phyloP scores from a whole-genome alignment of 92 coral and sea anemone genomes.

The Phenganax stokvisi region DNA sequence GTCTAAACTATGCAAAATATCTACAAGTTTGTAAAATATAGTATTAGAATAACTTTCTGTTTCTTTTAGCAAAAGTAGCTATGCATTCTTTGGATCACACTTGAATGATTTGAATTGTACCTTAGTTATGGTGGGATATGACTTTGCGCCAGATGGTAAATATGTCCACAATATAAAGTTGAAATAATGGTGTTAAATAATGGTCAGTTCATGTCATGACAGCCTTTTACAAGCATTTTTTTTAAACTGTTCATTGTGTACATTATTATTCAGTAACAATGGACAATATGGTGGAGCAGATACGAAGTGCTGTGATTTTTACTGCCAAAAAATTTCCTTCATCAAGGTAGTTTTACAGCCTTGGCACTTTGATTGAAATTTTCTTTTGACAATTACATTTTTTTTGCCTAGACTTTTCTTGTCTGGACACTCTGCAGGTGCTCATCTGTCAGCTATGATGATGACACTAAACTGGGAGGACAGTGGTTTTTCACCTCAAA shows the following conservation, averaged over 20 bases:
- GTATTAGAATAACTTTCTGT: not conserved
- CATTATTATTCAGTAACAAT: slow-evolving; percentile 37
- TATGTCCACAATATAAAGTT: not conserved
- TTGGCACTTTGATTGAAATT: not conserved
- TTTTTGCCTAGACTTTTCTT: slow-evolving; percentile 48
- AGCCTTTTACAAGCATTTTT: not conserved
- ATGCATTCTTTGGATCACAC: slow-evolving; percentile 45
- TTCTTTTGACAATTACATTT: not conserved
- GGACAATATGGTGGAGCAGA: slow-evolving; percentile 55
- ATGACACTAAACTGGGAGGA: slow-evolving; percentile 45
- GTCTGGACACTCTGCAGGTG: slow-evolving; percentile 80
- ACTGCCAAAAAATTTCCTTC: slow-evolving; percentile 49
- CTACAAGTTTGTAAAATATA: not conserved
- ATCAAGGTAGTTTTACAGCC: slow-evolving; percentile 36
- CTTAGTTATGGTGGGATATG: slow-evolving; percentile 57
- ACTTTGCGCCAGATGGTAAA: slow-evolving; percentile 60
- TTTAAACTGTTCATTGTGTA: not conserved
- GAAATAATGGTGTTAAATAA: too few relatives aligned
- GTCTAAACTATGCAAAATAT: not conserved
- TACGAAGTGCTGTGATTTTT: slow-evolving; percentile 48
- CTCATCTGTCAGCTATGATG: slow-evolving; percentile 83
- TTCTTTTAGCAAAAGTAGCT: slow-evolving; percentile 43
- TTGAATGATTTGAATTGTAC: slow-evolving; percentile 41
- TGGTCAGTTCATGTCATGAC: too few relatives aligned
- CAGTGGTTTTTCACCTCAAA: not conserved